These are phyloP conservation scores for Ara ararauna DNA, from an alignment of 2,797 vertebrate species.

Conservation along the genomic window DNA sequence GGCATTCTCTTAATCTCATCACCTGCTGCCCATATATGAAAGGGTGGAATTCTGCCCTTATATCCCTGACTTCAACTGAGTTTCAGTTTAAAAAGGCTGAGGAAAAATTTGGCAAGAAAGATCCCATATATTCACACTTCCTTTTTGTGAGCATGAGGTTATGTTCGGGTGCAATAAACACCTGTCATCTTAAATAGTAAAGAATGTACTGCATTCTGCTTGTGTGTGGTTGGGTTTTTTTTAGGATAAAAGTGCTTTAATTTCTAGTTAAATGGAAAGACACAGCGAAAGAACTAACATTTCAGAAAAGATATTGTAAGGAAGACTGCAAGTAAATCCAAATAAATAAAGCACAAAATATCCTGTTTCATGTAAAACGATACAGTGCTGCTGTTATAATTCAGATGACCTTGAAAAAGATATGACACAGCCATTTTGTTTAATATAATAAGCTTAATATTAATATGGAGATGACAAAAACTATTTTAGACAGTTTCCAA, in stretches of 20 bases:
- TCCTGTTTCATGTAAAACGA: neutral
- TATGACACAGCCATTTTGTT: neutral
- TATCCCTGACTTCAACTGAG: slow-evolving; percentile 10
- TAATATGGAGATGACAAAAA: slow-evolving; percentile 30
- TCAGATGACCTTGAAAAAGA: slow-evolving; percentile 20
- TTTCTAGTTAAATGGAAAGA: slow-evolving; percentile 17
- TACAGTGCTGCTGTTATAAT: neutral
- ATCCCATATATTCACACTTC: slow-evolving; percentile 48
- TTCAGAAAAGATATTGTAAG: neutral
- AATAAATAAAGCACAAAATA: neutral
- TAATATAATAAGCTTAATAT: neutral
- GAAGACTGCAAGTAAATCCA: neutral
- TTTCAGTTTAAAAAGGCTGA: slow-evolving; percentile 22
- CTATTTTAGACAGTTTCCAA: slow-evolving; percentile 13
- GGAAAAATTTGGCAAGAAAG: slow-evolving; percentile 43
- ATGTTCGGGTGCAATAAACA: slow-evolving; percentile 68
- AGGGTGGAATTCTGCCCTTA: slow-evolving; percentile 12
- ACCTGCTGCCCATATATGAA: neutral
- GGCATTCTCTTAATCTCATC: neutral
- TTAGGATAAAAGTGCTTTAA: slow-evolving; percentile 20
- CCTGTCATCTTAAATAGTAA: slow-evolving; percentile 69
- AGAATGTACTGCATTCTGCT: slow-evolving; percentile 32
- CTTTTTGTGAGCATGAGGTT: slow-evolving; percentile 46
- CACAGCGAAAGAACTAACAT: neutral
- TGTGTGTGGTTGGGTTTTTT: neutral